Conservation (phyloP, 2,888 invertebrate species). For the Ophioninae sp. region DNA sequence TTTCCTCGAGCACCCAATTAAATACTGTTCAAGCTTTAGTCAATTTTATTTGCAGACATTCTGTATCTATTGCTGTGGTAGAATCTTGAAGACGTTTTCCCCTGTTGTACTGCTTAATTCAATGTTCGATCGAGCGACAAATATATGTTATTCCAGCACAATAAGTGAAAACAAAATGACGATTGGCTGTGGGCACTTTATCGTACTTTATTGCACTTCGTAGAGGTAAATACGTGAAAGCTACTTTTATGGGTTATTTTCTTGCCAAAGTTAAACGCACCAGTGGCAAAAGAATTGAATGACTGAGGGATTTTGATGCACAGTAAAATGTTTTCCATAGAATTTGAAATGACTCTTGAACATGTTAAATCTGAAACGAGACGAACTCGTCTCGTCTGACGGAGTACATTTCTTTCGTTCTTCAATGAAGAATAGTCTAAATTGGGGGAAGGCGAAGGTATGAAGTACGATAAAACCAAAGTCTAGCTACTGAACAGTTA, state of each 20-base stretch:
- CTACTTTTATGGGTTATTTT: slow-evolving; percentile 22
- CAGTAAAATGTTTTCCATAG: not conserved
- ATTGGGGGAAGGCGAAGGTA: no score
- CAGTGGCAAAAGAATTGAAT: not conserved
- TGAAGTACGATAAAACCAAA: no score
- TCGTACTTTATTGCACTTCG: slow-evolving; percentile 16
- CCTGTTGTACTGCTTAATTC: slow-evolving; percentile 3
- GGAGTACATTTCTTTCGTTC: not conserved
- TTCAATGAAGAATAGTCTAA: not conserved
- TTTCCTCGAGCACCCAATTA: slow-evolving; percentile 28
- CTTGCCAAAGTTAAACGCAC: not conserved
- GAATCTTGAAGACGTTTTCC: slow-evolving; percentile 18
- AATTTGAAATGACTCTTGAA: not conserved
- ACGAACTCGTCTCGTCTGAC: not conserved
- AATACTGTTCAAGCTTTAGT: slow-evolving; percentile 8
- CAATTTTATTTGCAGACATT: not conserved
- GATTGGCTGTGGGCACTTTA: slow-evolving; percentile 15
- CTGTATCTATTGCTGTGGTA: not conserved
- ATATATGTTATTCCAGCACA: slow-evolving; percentile 27
- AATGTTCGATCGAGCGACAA: slow-evolving; percentile 36
- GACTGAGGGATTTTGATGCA: not conserved
- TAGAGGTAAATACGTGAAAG: slow-evolving; percentile 20
- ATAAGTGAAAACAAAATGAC: slow-evolving; percentile 48
- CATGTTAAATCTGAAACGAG: not conserved
- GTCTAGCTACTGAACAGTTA: no score